Evolutionary conservation across 23 tunicate species (phyloP).

Genomic region (Phallusia fumigata): DNA sequence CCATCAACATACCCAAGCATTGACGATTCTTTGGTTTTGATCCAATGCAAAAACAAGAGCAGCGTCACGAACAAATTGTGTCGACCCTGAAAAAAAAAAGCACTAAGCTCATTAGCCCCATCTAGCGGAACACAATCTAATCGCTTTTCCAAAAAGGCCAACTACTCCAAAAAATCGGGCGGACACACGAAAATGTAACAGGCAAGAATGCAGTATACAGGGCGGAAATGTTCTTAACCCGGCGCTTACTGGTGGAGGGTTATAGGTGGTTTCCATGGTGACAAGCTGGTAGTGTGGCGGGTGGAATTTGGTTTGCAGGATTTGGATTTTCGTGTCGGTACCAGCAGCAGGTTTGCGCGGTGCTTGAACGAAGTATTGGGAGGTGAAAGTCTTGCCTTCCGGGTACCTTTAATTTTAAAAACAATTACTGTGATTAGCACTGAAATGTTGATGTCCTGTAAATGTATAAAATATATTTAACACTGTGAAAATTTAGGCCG

Average conservation of each 20-base stretch:
- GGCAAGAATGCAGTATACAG: no score
- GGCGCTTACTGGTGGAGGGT: slow-evolving; percentile 45
- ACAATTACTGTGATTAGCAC: neutral
- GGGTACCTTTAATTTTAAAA: slow-evolving; percentile 41
- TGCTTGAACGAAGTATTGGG: slow-evolving; percentile 42
- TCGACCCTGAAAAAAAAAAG: slow-evolving; percentile 49
- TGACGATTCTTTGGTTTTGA: slow-evolving; percentile 42
- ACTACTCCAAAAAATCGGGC: no score
- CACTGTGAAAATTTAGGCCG: neutral
- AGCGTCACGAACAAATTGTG: slow-evolving; percentile 59
- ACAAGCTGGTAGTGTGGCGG: slow-evolving; percentile 62
- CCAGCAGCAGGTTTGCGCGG: slow-evolving; percentile 14
- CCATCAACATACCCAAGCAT: slow-evolving; percentile 56
- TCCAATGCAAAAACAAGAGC: slow-evolving; percentile 54
- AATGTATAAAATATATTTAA: neutral
- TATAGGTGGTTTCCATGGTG: slow-evolving; percentile 33
- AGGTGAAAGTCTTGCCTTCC: slow-evolving; percentile 69
- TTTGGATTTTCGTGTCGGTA: slow-evolving; percentile 18
- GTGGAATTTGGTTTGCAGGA: slow-evolving; percentile 54
- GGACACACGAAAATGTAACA: no score
- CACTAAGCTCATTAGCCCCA: neutral
- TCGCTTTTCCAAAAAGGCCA: no score
- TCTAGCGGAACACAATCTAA: neutral
- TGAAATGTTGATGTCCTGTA: neutral
- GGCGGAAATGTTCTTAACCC: no score